These are phyloP conservation scores for Delphinus delphis DNA, from an alignment of 2,113 vertebrate genomes.

Conservation along the genomic window DNA sequence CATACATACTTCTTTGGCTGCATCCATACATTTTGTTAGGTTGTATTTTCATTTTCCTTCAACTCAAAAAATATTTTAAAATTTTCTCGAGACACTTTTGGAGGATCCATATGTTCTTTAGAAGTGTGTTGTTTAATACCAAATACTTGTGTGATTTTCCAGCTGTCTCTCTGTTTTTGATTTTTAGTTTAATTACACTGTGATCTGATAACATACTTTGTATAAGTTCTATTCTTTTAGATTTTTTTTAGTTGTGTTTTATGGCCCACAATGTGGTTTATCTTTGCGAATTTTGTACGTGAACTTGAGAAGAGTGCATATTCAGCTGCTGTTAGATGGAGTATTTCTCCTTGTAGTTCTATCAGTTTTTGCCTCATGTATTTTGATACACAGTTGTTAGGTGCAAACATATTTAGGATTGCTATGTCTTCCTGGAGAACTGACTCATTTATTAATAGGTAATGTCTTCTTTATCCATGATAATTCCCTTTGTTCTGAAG, in stretches of 20 bases:
- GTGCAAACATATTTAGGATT: not conserved
- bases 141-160: not conserved
- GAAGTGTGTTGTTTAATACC: not conserved
- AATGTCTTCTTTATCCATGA: not conserved
- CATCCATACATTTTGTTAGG: not conserved
- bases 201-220: not conserved
- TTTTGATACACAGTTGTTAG: not conserved
- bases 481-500: not conserved
- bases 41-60: not conserved
- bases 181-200: not conserved
- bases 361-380: not conserved
- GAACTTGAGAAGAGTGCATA: not conserved
- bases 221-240: not conserved
- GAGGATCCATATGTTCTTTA: not conserved
- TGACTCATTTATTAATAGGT: not conserved
- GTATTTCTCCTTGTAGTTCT: not conserved
- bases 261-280: not conserved
- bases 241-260: not conserved
- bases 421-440: not conserved
- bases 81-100: not conserved
- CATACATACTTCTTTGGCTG: too few relatives aligned
- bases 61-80: not conserved
- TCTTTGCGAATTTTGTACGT: not conserved
- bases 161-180: not conserved
- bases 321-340: too few relatives aligned